These are phyloP conservation scores for Limnephilus lunatus DNA, from an alignment of 2,888 invertebrate genomes.

Conservation along the genomic window DNA sequence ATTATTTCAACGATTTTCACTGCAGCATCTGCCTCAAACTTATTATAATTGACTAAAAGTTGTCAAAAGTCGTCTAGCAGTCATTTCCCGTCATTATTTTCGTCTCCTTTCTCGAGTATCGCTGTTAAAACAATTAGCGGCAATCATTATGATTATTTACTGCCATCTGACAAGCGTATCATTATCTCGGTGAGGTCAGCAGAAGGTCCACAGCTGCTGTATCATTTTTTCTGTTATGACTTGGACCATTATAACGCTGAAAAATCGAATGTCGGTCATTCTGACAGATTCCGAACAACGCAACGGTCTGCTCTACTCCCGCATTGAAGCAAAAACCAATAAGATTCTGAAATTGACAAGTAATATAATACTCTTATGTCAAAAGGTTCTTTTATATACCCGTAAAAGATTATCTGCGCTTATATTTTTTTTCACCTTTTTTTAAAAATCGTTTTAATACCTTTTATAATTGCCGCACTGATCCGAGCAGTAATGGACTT, in stretches of 20 bases:
- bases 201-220: conserved; percentile 21
- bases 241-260: conserved; percentile 20
- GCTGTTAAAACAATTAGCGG: neutral
- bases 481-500: neutral
- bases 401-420: neutral
- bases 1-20: neutral
- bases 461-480: neutral
- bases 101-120: neutral
- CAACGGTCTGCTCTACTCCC: conserved; percentile 55
- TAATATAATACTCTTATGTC: neutral
- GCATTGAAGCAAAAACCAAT: neutral
- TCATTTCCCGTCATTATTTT: neutral
- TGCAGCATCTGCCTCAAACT: neutral
- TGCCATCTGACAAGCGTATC: neutral
- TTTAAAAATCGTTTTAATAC: neutral
- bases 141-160: neutral
- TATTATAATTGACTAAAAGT: neutral
- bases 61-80: neutral
- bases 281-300: conserved; percentile 22
- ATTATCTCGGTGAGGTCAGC: neutral
- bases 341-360: neutral
- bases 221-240: conserved; percentile 9
- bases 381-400: neutral
- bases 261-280: conserved; percentile 47
- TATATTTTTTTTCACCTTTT: neutral